Base-by-base conservation (phyloP, 30 jellyfish, hydroid and myxozoan genomes). In the Pseudorhiza aurosa region DNA sequence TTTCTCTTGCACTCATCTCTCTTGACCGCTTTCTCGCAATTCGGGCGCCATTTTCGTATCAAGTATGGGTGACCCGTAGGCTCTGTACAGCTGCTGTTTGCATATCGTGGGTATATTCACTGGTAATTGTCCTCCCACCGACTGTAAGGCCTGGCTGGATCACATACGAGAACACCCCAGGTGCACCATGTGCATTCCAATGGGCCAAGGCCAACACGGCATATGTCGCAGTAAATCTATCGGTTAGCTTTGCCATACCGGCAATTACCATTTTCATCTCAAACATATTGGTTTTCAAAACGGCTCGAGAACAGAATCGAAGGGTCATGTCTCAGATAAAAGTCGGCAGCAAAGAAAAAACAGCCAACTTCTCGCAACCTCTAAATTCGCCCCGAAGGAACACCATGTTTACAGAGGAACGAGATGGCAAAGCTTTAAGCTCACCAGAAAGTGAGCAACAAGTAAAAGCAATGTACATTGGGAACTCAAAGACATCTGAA, bases 21-120 rank as follows among this genome's bases (percentile, higher is more conserved):
- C 24, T 80, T 39, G 91, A 80, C 58, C 82, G 91, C 33, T 82
- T 93, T 39, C 24, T 89, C 63, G 91, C 91, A 1, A 77, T 80
- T 17, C 17, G 59, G 39, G 21, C 65, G 46, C 91, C 91, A 36
- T 80, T 80, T 50, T 80, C 78, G 91, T 80, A 80, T 50, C 80
- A 80, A 33, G 29, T 43, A 27, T 12, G 39, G 19, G 78, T 80
- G 0, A 80, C 82, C 2, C 49, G 81, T 30, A 33, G 53, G 5
- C 30, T 6, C 1, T 80, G 91, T 44, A 43, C 53, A 14, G 15
- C 15, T 15, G 51, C 58, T 5, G 53, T 49, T 19, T 18, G 64
- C 3, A 27, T 53, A 59, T 22, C 57, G 8, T 80, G 91, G 91
- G 46, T 40, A 22, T 80, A 64, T 53, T 49, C 83, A 12, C 2